phyloP scores from a whole-genome alignment of 2,888 invertebrate genomes.

The Torymus auratus region DNA sequence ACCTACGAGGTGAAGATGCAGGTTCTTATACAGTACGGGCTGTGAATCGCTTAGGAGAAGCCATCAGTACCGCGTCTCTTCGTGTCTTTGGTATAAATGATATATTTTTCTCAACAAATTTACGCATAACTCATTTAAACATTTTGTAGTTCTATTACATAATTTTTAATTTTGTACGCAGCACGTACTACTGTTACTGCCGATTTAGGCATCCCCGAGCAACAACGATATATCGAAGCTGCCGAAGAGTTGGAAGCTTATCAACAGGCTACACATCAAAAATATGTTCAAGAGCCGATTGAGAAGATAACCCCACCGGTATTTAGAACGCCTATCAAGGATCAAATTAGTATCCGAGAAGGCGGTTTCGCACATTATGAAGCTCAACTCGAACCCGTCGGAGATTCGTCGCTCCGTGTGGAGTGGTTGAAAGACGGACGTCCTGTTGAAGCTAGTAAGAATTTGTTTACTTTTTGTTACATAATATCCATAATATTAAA shows the following conservation, averaged over 20 bases:
- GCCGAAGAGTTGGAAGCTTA: slow-evolving; percentile 94
- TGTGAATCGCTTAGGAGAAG: slow-evolving; percentile 93
- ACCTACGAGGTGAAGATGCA: slow-evolving; percentile 98
- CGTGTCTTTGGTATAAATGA: slow-evolving; percentile 80
- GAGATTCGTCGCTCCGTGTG: slow-evolving; percentile 91
- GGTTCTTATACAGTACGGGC: slow-evolving; percentile 96
- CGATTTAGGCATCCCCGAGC: slow-evolving; percentile 93
- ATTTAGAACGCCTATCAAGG: slow-evolving; percentile 93
- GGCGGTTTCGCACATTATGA: slow-evolving; percentile 97
- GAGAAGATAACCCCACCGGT: slow-evolving; percentile 89
- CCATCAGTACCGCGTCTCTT: slow-evolving; percentile 88
- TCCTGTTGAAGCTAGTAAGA: slow-evolving; percentile 90
- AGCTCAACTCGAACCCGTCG: slow-evolving; percentile 94
- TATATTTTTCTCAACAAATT: no score
- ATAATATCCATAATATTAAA: not conserved
- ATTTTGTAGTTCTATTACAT: not conserved
- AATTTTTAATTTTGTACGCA: slow-evolving; percentile 58
- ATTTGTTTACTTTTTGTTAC: not conserved
- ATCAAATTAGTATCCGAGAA: slow-evolving; percentile 91
- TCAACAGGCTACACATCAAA: slow-evolving; percentile 88
- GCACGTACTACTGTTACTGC: slow-evolving; percentile 89
- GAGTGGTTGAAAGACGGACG: slow-evolving; percentile 96
- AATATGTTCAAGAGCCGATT: slow-evolving; percentile 87
- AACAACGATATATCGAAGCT: slow-evolving; percentile 93
- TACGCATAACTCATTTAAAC: not conserved